These are phyloP conservation scores for Leuciscus idus DNA, from an alignment of 2,113 vertebrate genomes.

Conservation along the genomic window DNA sequence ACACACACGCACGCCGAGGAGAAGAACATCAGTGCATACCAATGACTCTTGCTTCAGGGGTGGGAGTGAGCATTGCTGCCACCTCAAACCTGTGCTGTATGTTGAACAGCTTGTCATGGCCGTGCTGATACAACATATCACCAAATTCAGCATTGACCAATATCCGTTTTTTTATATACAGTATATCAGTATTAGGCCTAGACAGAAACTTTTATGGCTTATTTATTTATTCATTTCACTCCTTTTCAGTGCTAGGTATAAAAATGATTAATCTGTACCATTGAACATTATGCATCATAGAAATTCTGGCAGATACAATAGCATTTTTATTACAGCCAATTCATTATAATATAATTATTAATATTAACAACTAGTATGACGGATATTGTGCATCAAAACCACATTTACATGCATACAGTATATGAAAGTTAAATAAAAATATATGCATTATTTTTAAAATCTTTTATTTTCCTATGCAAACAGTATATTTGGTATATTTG, in stretches of 20 bases:
- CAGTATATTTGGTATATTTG: too few species aligned
- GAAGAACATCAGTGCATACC: conserved; percentile 53
- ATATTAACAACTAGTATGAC: too few species aligned
- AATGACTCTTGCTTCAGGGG: conserved; percentile 45
- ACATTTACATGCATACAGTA: not conserved
- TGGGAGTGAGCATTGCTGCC: not conserved
- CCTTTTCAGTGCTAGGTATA: not conserved
- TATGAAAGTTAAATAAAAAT: not conserved
- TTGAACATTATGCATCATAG: not conserved
- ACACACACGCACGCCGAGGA: not conserved
- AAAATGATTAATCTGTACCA: not conserved
- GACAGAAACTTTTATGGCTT: not conserved
- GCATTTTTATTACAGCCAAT: too few species aligned
- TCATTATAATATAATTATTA: too few species aligned
- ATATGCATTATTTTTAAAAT: not conserved
- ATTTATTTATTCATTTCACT: not conserved
- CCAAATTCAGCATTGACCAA: not conserved
- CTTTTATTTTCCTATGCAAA: too few species aligned
- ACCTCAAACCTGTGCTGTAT: not conserved
- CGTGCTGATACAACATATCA: not conserved
- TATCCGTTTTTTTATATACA: too few species aligned
- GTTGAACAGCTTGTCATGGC: not conserved
- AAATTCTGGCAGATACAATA: not conserved
- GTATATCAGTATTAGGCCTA: not conserved
- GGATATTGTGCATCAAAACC: too few species aligned